Conservation (phyloP, 2,797 vertebrate species). For the Sebastes aleutianus region DNA sequence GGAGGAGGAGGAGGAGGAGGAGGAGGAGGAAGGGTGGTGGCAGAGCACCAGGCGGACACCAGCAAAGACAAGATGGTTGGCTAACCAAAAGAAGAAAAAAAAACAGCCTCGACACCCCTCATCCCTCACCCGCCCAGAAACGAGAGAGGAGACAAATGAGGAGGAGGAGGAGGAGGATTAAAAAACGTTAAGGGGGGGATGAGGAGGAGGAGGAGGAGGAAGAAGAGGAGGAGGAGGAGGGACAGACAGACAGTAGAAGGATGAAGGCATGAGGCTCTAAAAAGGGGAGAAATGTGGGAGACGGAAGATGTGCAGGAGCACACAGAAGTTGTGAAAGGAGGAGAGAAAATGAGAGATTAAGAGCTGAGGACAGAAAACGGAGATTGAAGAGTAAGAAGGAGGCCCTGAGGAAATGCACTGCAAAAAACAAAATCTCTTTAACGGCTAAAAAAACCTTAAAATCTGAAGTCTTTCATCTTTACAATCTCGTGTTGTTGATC, state of each 20-base stretch:
- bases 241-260: conserved; percentile 25
- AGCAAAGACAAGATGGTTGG: conserved; percentile 66
- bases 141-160: conserved; percentile 57
- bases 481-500: neutral
- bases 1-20: no score
- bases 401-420: neutral
- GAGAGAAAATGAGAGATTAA: conserved; percentile 43
- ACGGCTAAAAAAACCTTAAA: neutral
- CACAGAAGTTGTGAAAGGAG: conserved; percentile 8
- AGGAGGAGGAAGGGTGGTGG: conserved; percentile 32
- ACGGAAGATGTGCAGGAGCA: conserved; percentile 33
- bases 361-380: conserved; percentile 20
- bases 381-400: neutral
- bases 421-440: neutral
- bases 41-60: conserved; percentile 69
- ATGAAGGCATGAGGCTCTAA: conserved; percentile 47
- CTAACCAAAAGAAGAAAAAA: conserved; percentile 16
- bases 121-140: conserved; percentile 46
- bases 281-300: conserved; percentile 29
- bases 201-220: neutral
- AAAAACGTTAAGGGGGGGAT: conserved; percentile 26
- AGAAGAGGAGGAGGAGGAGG: no score
- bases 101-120: conserved; percentile 18
- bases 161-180: conserved; percentile 46
- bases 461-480: neutral